A percentile compares a stretch with the other conserved stretches of the same genome.
These are phyloP conservation scores for Eledone cirrhosa DNA, from an alignment of 2,888 invertebrate species.

Conservation along the genomic window DNA sequence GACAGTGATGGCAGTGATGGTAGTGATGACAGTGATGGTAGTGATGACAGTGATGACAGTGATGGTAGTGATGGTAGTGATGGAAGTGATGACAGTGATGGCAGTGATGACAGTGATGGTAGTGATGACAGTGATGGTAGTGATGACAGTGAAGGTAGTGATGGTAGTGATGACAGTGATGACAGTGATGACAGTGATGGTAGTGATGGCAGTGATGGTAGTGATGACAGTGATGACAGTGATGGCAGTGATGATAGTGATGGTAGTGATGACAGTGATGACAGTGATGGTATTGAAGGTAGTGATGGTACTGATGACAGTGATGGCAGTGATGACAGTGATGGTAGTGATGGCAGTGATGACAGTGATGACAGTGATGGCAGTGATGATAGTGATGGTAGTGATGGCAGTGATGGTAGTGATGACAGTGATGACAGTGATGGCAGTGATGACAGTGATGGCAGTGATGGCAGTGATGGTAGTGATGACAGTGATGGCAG, in stretches of 20 bases:
- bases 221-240: constrained; percentile 29
- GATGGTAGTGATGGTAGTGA: constrained; percentile 30
- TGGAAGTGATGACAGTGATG: constrained; percentile 30
- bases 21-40: constrained; percentile 4
- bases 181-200: constrained; percentile 17
- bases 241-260: constrained; percentile 28
- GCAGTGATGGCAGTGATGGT: neutral
- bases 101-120: neutral
- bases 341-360: constrained; percentile 4
- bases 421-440: constrained; percentile 3
- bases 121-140: too few species aligned
- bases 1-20: neutral
- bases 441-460: constrained; percentile 23
- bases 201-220: constrained; percentile 28
- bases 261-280: too few species aligned
- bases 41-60: constrained; percentile 29
- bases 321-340: constrained; percentile 19
- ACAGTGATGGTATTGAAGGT: too few species aligned
- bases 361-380: constrained; percentile 1
- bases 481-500: neutral
- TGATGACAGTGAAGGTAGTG: too few species aligned
- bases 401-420: constrained; percentile 24
- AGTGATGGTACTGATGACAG: constrained; percentile 21
- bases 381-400: neutral
- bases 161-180: too few species aligned